Evolutionary conservation across 2,113 vertebrate genomes (phyloP).

Genomic region (Arizona elegans): DNA sequence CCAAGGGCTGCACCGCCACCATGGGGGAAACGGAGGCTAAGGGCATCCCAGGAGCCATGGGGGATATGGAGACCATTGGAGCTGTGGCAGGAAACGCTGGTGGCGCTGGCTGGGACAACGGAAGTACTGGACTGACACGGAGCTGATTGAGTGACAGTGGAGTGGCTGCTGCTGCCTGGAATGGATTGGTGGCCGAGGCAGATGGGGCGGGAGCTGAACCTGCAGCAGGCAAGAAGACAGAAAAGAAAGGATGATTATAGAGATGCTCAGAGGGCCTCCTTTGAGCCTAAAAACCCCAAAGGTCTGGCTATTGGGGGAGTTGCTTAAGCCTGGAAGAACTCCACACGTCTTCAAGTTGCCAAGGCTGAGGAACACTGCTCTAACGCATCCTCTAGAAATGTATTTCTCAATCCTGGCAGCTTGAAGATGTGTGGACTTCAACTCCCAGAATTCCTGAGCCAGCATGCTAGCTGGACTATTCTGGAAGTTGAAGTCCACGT

Average conservation of each 20-base stretch:
- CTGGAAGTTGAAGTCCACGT: not conserved
- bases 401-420: no score
- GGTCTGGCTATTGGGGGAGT: not conserved
- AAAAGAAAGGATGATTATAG: constrained; percentile 20
- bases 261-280: not conserved
- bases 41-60: constrained; percentile 60
- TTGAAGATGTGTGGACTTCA: no score
- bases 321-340: no score
- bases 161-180: constrained; percentile 64
- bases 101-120: constrained; percentile 71
- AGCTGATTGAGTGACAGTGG: constrained; percentile 85
- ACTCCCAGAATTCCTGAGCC: no score
- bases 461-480: not conserved
- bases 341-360: no score
- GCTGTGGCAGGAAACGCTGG: constrained; percentile 32
- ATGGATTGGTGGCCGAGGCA: constrained; percentile 60
- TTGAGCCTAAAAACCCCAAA: not conserved
- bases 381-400: no score
- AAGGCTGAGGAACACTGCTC: no score
- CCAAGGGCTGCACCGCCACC: constrained; percentile 48
- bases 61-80: constrained; percentile 59
- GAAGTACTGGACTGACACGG: constrained; percentile 83
- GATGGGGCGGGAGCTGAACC: constrained; percentile 24
- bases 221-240: not conserved
- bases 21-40: constrained; percentile 62